Percentiles rank a stretch among this genome's conserved stretches.
phyloP scores from a whole-genome alignment of 1,140 invertebrate species.

The Temnothorax longispinosus region DNA sequence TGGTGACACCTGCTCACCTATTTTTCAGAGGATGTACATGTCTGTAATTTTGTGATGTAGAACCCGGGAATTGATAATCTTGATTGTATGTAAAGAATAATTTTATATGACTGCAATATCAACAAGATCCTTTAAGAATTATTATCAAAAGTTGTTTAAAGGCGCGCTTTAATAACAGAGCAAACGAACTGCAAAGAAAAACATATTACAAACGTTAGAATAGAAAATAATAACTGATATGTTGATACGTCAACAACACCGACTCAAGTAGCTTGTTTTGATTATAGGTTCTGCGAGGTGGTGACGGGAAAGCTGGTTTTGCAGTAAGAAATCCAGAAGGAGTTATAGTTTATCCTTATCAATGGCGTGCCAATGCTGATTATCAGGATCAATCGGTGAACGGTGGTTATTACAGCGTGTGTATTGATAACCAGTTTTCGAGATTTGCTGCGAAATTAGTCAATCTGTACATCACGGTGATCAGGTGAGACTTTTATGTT shows the following conservation, averaged over 20 bases:
- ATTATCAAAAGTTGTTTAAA: not conserved
- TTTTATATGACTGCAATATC: not conserved
- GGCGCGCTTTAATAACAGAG: not conserved
- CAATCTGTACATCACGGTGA: conserved; percentile 97
- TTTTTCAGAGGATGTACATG: not conserved
- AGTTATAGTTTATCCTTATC: conserved; percentile 94
- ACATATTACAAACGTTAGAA: not conserved
- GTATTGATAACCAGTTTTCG: conserved; percentile 98
- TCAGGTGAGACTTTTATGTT: conserved; percentile 86
- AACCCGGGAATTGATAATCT: not conserved
- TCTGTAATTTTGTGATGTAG: not conserved
- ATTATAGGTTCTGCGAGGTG: conserved; percentile 92
- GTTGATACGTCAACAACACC: not conserved
- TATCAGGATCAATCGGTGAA: conserved; percentile 93
- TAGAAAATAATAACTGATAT: not conserved
- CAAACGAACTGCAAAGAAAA: not conserved
- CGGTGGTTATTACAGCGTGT: conserved; percentile 96
- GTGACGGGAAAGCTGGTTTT: conserved; percentile 96
- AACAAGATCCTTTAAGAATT: not conserved
- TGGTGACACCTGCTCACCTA: not conserved
- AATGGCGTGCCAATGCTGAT: conserved; percentile 94
- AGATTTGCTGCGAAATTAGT: conserved; percentile 96
- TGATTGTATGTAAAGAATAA: not conserved
- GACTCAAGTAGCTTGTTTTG: not conserved
- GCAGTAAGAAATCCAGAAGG: conserved; percentile 94